These are phyloP conservation scores for Sisor rabdophorus DNA, from an alignment of 2,113 vertebrate genomes.

Conservation along the genomic window DNA sequence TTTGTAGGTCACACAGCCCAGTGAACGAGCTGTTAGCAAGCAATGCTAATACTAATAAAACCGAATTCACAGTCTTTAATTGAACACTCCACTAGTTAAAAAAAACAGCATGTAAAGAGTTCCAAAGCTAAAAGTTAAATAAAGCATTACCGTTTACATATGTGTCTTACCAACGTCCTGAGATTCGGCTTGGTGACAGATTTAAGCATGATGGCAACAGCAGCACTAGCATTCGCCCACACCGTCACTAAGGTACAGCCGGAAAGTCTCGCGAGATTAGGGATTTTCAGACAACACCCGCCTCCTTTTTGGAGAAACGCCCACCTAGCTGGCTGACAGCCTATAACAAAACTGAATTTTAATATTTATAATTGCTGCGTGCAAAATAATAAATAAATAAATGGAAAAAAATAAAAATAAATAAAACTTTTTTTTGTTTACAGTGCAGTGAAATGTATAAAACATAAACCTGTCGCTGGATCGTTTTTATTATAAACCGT, in stretches of 20 bases:
- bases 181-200: slow-evolving; percentile 57
- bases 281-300: background rate
- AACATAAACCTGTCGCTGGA: background rate
- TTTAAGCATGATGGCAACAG: slow-evolving; percentile 56
- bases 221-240: background rate
- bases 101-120: too few relatives aligned
- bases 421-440: background rate
- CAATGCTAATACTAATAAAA: background rate
- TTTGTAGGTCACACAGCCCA: background rate
- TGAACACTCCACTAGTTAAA: too few relatives aligned
- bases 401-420: too few relatives aligned
- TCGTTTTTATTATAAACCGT: background rate
- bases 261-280: slow-evolving; percentile 29
- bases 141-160: background rate
- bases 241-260: background rate
- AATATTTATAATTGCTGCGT: background rate
- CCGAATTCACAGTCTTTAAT: too few relatives aligned
- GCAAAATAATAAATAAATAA: background rate
- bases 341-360: background rate
- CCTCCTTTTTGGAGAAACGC: background rate
- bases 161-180: slow-evolving; percentile 63
- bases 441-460: background rate
- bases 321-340: background rate
- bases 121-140: background rate
- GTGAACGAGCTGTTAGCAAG: background rate